Base-by-base conservation (phyloP, 2,113 vertebrate species). In the Calypte anna region DNA sequence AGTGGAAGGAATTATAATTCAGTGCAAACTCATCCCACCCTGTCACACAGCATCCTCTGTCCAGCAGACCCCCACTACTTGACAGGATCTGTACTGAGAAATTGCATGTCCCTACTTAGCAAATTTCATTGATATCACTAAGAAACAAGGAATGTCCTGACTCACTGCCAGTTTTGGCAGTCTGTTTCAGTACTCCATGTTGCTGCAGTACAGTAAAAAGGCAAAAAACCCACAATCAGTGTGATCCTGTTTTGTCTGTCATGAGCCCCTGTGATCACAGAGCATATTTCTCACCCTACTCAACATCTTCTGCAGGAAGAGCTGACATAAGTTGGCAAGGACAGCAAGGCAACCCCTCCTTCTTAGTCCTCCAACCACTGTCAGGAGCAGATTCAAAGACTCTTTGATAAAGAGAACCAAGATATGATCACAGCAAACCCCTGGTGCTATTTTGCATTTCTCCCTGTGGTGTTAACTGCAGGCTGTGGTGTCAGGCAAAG, bases 251-350 rank as follows among this genome's bases (percentile, higher is more conserved):
- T 96, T 94, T 92, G 96, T 93, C 92, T 95, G 3, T 80, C 87
- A 22, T 89, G 89, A 55, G 84, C 78, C 84, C 77, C 74, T 95
- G 93, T 88, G 93, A 94, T 96, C 94, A 81, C 93, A 96, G 87
- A 96, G 78, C 79, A 70, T 96, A 96, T 94, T 96, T 97, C 90
- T 97, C 93, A 91, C 75, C 59, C 90, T 86, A 84, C 67, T 96
- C 70, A 91, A 94, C 59, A 38, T 83, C 94, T 95, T 82, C 78
- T 94, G 63, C 13, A 4, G 70, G 21, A 91, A 91, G 55, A 92
- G 36, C 78, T 95, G 93, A 86, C 79, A 90, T 74, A 88, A 91
- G 43, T 22, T 97, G 91, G 90, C 94, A 95, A 91, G 87, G 82
- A 90, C 70, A 80, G 67, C 64, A 67, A 62, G 72, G 72, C 72